Evolutionary conservation across 2,888 invertebrate genomes (phyloP).

Genomic region (Pachymerium ferrugineum): DNA sequence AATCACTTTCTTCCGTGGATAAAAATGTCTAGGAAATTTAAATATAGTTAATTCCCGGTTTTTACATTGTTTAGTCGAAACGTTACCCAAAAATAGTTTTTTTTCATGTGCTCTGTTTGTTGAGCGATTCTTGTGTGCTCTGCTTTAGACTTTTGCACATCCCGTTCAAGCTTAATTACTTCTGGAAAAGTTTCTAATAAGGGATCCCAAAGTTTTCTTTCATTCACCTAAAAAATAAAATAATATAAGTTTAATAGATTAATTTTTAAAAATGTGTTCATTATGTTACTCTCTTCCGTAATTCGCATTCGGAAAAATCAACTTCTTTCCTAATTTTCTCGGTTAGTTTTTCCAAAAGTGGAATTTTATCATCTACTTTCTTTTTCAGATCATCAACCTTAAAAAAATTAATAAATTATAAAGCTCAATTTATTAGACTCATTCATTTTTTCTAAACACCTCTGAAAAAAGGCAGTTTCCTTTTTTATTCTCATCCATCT

Average conservation of each 20-base stretch:
- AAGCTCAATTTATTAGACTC: background rate
- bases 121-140: too few relatives aligned
- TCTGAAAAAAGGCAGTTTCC: background rate
- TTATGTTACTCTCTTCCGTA: too few relatives aligned
- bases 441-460: background rate
- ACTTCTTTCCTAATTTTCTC: background rate
- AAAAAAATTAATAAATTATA: background rate
- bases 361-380: background rate
- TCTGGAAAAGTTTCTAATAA: too few relatives aligned
- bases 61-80: too few relatives aligned
- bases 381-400: background rate
- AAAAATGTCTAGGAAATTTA: too few relatives aligned
- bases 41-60: too few relatives aligned
- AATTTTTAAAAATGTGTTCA: too few relatives aligned
- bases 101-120: too few relatives aligned
- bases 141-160: too few relatives aligned
- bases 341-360: background rate
- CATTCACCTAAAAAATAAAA: background rate
- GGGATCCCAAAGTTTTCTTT: background rate
- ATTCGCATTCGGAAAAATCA: background rate
- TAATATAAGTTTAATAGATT: background rate
- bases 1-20: too few relatives aligned
- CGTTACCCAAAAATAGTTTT: too few relatives aligned
- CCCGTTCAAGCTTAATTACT: too few relatives aligned
- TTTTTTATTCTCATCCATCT: background rate